Evolutionary conservation across 2,113 vertebrate genomes (phyloP).

Genomic region (Pollachius pollachius): DNA sequence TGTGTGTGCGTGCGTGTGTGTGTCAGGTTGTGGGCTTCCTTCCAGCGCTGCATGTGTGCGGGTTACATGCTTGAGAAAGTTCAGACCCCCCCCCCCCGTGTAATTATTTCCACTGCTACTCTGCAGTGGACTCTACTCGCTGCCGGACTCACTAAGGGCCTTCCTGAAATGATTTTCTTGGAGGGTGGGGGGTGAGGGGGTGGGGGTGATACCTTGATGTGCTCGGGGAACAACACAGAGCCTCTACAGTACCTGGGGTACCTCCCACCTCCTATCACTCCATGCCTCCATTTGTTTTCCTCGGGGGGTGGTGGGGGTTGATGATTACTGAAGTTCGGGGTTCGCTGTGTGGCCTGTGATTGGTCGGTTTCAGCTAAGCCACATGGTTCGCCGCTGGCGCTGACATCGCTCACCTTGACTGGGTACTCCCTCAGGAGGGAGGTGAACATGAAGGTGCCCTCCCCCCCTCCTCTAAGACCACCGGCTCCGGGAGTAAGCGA

Average conservation of each 20-base stretch:
- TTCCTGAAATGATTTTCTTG: constrained; percentile 23
- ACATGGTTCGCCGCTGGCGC: background rate
- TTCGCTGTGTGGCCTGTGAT: background rate
- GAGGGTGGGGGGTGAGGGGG: background rate
- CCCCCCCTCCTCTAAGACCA: too few species aligned
- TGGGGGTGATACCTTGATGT: constrained; percentile 8
- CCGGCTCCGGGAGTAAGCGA: too few species aligned
- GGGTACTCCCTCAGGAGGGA: constrained; percentile 1
- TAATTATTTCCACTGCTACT: constrained; percentile 14
- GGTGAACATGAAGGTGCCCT: background rate
- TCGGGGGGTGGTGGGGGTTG: too few species aligned
- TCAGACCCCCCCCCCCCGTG: constrained; percentile 1
- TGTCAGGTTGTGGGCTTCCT: background rate
- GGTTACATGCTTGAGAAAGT: constrained; percentile 5
- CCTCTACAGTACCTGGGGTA: constrained; percentile 18
- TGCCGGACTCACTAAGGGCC: background rate
- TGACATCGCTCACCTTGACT: constrained; percentile 9
- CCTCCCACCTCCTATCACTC: constrained; percentile 1
- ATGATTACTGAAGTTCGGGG: background rate
- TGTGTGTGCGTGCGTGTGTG: too few species aligned
- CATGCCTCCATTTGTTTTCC: constrained; percentile 5
- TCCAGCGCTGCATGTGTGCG: background rate
- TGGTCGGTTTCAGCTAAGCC: constrained; percentile 4
- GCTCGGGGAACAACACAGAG: constrained; percentile 6
- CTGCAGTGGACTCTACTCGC: too few species aligned